These are phyloP conservation scores for Cecropterus lyciades DNA, from an alignment of 1,140 invertebrate species.

Conservation along the genomic window DNA sequence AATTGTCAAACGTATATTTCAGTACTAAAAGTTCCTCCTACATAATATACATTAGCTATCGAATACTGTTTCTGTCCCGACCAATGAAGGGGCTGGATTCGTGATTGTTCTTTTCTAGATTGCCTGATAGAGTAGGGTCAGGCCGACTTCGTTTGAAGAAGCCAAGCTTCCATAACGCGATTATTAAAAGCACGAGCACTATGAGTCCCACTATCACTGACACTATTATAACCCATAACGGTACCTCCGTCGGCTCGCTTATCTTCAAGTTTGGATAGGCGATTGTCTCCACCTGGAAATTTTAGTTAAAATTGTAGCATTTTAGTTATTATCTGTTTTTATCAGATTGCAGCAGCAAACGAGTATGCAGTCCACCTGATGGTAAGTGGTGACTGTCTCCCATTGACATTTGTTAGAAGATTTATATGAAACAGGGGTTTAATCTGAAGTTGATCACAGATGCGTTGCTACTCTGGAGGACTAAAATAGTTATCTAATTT, in stretches of 20 bases:
- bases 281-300: conserved; percentile 89
- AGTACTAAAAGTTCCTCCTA: conserved; percentile 31
- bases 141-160: conserved; percentile 94
- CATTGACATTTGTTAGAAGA: too few species aligned
- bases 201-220: conserved; percentile 92
- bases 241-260: conserved; percentile 88
- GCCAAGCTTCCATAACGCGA: conserved; percentile 92
- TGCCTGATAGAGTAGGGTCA: conserved; percentile 92
- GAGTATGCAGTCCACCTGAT: too few species aligned
- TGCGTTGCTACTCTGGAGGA: too few species aligned
- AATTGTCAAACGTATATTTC: conserved; percentile 44
- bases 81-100: conserved; percentile 86
- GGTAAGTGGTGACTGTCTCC: too few species aligned
- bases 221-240: conserved; percentile 93
- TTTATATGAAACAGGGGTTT: too few species aligned
- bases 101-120: conserved; percentile 90
- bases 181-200: conserved; percentile 90
- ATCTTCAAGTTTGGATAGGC: conserved; percentile 91
- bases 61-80: conserved; percentile 70
- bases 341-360: too few species aligned
- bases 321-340: too few species aligned
- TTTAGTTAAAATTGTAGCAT: not conserved
- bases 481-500: too few species aligned
- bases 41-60: conserved; percentile 57
- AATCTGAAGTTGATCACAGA: too few species aligned